These are phyloP conservation scores for Danio tinwini DNA, from an alignment of 2,797 vertebrate genomes.

Conservation along the genomic window DNA sequence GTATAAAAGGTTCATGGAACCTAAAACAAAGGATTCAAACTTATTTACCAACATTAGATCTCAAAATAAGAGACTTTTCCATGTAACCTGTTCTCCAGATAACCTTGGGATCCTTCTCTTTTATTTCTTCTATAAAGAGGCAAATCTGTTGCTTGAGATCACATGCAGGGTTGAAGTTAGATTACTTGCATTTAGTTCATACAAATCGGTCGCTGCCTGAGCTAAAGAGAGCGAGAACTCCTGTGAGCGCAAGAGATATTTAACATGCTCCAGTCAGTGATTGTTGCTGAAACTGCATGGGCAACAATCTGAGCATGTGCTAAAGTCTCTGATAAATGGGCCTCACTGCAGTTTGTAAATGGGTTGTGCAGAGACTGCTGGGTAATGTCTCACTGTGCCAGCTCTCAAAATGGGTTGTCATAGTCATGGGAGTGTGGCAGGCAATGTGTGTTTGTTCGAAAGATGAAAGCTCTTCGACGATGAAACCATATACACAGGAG, in stretches of 20 bases:
- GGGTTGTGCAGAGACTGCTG: conserved; percentile 54
- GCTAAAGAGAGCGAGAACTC: conserved; percentile 5
- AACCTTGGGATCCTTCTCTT: conserved; percentile 15
- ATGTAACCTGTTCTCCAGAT: conserved; percentile 7
- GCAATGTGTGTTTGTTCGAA: conserved; percentile 35
- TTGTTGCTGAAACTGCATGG: conserved; percentile 37
- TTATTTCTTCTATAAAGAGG: conserved; percentile 11
- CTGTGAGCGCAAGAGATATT: not conserved
- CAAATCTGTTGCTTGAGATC: conserved; percentile 3
- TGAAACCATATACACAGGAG: conserved; percentile 58
- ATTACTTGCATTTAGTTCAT: conserved; percentile 2
- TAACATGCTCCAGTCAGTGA: conserved; percentile 38
- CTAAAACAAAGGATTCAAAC: not conserved
- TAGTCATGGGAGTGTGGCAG: conserved; percentile 35
- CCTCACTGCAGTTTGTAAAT: conserved; percentile 50
- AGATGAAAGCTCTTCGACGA: conserved; percentile 60
- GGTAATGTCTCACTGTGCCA: conserved; percentile 48
- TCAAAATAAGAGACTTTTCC: conserved; percentile 1
- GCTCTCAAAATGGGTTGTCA: conserved; percentile 49
- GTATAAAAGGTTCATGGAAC: not conserved
- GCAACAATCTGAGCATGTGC: conserved; percentile 45
- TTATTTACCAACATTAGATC: not conserved
- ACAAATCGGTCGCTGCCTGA: not conserved
- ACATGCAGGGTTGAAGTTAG: conserved; percentile 5
- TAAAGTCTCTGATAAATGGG: conserved; percentile 50